phyloP scores from a whole-genome alignment of 2,888 invertebrate species.

The Hyppa rectilinea region DNA sequence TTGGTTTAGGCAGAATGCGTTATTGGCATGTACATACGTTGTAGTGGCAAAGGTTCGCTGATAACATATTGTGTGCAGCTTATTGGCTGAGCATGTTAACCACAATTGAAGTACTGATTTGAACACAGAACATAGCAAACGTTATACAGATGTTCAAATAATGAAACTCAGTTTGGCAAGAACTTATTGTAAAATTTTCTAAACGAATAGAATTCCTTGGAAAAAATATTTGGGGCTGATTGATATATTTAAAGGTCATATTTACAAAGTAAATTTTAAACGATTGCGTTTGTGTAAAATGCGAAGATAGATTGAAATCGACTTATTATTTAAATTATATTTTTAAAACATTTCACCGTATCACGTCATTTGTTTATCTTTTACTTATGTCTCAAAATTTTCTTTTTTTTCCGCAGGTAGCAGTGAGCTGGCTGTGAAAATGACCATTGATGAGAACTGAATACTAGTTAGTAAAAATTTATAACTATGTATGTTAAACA shows the following conservation, averaged over 20 bases:
- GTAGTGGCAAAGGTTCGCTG: slow-evolving; percentile 22
- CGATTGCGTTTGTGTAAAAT: background rate
- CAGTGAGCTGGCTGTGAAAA: slow-evolving; percentile 76
- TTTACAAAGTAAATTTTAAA: background rate
- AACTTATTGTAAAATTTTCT: background rate
- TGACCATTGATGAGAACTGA: slow-evolving; percentile 77
- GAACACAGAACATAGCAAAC: slow-evolving; percentile 12
- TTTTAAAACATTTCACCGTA: background rate
- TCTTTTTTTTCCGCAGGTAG: slow-evolving; percentile 79
- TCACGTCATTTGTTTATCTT: background rate
- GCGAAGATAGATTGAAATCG: background rate
- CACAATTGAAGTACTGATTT: slow-evolving; percentile 31
- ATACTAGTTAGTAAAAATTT: slow-evolving; percentile 78
- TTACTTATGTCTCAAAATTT: background rate
- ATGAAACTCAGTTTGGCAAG: background rate
- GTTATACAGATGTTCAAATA: background rate
- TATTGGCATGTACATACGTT: slow-evolving; percentile 33
- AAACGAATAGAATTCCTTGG: background rate
- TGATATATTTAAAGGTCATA: background rate
- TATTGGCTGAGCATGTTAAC: slow-evolving; percentile 49
- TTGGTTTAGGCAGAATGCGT: slow-evolving; percentile 17
- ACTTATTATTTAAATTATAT: slow-evolving; percentile 1
- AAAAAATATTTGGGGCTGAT: background rate
- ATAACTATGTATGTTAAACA: slow-evolving; percentile 67
- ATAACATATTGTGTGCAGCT: slow-evolving; percentile 42